Conservation (phyloP, 2,113 vertebrate genomes). For the Scopus umbretta region DNA sequence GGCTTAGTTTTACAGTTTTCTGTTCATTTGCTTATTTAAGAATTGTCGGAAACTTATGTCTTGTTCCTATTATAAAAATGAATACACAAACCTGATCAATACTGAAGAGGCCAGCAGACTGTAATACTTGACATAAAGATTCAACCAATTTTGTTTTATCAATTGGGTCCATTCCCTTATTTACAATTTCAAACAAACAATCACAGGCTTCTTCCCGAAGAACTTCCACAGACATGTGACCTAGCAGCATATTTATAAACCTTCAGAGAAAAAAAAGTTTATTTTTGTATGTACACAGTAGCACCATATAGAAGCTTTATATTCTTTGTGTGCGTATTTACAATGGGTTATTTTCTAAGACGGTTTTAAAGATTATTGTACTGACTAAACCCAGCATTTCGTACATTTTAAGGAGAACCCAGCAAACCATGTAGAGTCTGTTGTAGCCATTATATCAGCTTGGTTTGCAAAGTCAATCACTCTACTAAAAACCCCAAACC, state of each 20-base stretch:
- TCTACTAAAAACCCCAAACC: not conserved
- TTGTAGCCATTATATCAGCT: not conserved
- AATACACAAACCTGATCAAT: slow-evolving; percentile 85
- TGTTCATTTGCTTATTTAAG: not conserved
- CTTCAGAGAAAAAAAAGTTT: slow-evolving; percentile 61
- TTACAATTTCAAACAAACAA: slow-evolving; percentile 96
- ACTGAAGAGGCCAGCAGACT: slow-evolving; percentile 94
- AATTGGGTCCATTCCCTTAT: slow-evolving; percentile 97
- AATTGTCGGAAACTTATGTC: not conserved
- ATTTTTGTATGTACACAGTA: not conserved
- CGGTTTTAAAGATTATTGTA: not conserved
- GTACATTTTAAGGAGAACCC: not conserved
- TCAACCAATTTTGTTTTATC: slow-evolving; percentile 98
- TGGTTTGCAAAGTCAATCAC: not conserved
- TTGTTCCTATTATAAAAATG: not conserved
- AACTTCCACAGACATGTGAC: slow-evolving; percentile 97
- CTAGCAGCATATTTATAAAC: slow-evolving; percentile 96
- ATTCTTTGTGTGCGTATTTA: not conserved
- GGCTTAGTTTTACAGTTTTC: not conserved
- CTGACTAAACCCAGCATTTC: not conserved
- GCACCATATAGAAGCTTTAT: not conserved
- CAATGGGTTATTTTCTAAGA: not conserved
- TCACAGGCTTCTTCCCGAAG: slow-evolving; percentile 97
- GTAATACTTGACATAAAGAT: slow-evolving; percentile 91
- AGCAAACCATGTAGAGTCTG: not conserved